A percentile compares a stretch with the other conserved stretches of the same genome.
Conservation (phyloP, 2,888 invertebrate species). For the Acanthosepion esculentum region DNA sequence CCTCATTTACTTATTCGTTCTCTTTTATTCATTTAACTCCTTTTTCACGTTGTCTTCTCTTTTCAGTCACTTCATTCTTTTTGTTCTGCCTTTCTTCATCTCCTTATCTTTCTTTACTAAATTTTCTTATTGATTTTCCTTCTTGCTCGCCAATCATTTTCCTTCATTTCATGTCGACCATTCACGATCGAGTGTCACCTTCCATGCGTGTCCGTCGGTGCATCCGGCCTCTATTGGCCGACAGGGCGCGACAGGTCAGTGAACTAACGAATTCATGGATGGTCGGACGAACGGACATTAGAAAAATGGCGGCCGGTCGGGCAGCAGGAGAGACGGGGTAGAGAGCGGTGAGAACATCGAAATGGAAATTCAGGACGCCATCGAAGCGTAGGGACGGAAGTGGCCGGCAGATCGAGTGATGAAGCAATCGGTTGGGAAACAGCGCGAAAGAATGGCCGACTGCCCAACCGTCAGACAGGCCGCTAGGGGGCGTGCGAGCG, state of each 20-base stretch:
- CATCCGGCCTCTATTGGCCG: conserved; percentile 11
- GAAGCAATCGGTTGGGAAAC: conserved; percentile 23
- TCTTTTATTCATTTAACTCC: not conserved
- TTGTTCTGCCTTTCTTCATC: not conserved
- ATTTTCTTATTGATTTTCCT: not conserved
- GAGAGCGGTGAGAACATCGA: not conserved
- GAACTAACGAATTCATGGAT: conserved; percentile 33
- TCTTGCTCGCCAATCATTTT: too few species aligned
- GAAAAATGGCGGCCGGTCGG: not conserved
- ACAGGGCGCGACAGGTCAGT: conserved; percentile 33
- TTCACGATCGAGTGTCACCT: not conserved
- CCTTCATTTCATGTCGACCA: too few species aligned
- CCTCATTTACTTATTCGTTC: too few species aligned
- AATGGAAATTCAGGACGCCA: conserved; percentile 10
- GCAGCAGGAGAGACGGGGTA: not conserved
- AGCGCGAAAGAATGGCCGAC: not conserved
- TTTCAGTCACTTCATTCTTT: not conserved
- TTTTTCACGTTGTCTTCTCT: not conserved
- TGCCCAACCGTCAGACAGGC: not conserved
- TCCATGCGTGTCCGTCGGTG: conserved; percentile 17
- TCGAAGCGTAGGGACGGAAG: not conserved
- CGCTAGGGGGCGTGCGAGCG: not conserved
- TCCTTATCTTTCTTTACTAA: not conserved
- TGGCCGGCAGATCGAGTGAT: conserved; percentile 11
- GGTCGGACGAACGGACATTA: not conserved